phyloP scores from a whole-genome alignment of 2,888 invertebrate genomes.

The Spicauda simplicius region DNA sequence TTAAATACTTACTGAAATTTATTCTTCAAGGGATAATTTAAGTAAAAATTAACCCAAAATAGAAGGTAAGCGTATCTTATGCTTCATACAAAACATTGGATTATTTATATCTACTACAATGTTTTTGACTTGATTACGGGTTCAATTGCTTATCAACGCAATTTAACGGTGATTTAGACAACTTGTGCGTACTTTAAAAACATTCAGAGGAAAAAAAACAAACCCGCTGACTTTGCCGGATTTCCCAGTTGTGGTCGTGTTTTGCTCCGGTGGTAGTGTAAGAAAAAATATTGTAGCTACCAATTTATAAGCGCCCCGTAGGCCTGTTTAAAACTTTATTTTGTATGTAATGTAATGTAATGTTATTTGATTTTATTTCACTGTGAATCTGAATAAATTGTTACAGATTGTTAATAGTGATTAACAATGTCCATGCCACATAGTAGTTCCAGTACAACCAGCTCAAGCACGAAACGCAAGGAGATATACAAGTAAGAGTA shows the following conservation, averaged over 20 bases:
- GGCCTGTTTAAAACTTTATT: too few relatives aligned
- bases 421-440: slow-evolving; percentile 78
- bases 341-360: too few relatives aligned
- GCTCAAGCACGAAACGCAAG: slow-evolving; percentile 80
- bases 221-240: too few relatives aligned
- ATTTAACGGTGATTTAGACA: background rate
- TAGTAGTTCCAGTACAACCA: slow-evolving; percentile 78
- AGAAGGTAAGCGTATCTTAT: background rate
- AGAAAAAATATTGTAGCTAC: too few relatives aligned
- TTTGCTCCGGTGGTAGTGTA: too few relatives aligned
- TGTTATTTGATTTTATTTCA: too few relatives aligned
- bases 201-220: too few relatives aligned
- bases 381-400: background rate
- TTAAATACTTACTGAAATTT: slow-evolving; percentile 6
- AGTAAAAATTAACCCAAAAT: background rate
- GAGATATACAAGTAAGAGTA: slow-evolving; percentile 80
- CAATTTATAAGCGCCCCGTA: too few relatives aligned
- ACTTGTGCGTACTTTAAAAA: background rate
- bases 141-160: slow-evolving; percentile 2
- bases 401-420: slow-evolving; percentile 3
- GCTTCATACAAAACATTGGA: background rate
- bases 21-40: background rate
- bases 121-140: slow-evolving; percentile 9
- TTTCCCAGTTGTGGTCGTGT: too few relatives aligned
- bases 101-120: slow-evolving; percentile 10